Evolutionary conservation across 2,113 vertebrate genomes (phyloP).

Genomic region (Phocoena sinus): DNA sequence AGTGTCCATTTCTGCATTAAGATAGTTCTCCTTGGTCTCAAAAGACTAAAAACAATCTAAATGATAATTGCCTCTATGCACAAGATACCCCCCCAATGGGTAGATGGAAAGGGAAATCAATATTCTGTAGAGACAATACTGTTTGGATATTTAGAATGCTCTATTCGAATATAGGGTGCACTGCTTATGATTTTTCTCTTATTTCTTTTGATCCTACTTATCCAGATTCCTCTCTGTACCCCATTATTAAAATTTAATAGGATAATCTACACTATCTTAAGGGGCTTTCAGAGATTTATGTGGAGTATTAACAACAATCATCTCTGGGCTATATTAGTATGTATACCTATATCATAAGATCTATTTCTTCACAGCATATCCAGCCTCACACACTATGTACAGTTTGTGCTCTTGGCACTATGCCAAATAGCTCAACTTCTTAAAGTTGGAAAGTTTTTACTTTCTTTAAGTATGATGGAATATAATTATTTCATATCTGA

Average conservation of each 20-base stretch:
- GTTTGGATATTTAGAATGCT: not conserved
- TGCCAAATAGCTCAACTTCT: not conserved
- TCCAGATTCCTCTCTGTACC: not conserved
- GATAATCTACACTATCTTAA: not conserved
- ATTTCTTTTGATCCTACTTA: not conserved
- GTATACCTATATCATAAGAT: not conserved
- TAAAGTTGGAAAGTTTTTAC: not conserved
- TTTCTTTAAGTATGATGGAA: not conserved
- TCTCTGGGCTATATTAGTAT: not conserved
- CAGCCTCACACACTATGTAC: not conserved
- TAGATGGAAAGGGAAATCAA: not conserved
- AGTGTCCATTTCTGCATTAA: not conserved
- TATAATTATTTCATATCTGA: not conserved
- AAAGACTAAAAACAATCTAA: conserved; percentile 53
- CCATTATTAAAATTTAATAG: not conserved
- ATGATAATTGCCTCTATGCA: conserved; percentile 29
- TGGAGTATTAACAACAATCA: not conserved
- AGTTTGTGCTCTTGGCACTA: not conserved
- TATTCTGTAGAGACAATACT: not conserved
- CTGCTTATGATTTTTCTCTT: not conserved
- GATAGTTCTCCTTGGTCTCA: not conserved
- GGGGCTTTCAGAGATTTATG: not conserved
- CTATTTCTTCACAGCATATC: not conserved
- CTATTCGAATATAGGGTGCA: not conserved
- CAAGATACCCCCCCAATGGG: not conserved